Base-by-base conservation (phyloP, 2,888 invertebrate genomes). In the Pandemis corylana region DNA sequence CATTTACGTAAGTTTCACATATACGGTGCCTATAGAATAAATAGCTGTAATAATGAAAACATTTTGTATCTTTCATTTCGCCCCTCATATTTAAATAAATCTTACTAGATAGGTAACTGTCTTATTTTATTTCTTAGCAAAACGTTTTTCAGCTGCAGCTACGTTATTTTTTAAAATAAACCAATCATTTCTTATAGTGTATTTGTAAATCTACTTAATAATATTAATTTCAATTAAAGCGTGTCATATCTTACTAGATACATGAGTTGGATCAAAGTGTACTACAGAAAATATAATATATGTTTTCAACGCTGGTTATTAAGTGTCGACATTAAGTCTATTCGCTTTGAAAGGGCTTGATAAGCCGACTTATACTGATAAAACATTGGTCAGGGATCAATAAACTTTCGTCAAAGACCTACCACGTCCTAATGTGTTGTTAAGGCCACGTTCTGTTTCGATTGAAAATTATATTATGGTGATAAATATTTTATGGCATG, bases 331-430 rank as follows among this genome's bases (percentile, higher is more conserved):
- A 80, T 77, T 82, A 77, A 79, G 81, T 82, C 82, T 82, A 76
- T 78, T 75, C 78, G 80, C 81, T 84, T 80, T 81, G 76, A 83
- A 81, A 81, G 79, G 78, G 76, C 62, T 72, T 77, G 83, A 82
- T 83, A 85, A 84, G 82, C 77, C 75, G 77, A 80, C 78, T 78
- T 79, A 20, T 59, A 77, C 75, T 81, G 86, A 88, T 89, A 89
- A 87, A 84, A 84, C 86, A 89, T 87, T 83, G 86, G 87, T 85
- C 82, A 82, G 74, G 79, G 82, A 84, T 85, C 85, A 86, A 86
- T 87, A 87, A 88, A 88, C 83, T 80, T 82, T 82, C 82, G 82
- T 80, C 28, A 82, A 80, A 67, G 69, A 77, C 79, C 79, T 76
- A 78, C 78, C 77, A 51, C 64, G 69, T 64, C 53, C 15, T 49